A percentile compares a stretch with the other conserved stretches of the same genome.
These are phyloP conservation scores for Microcebus lehilahytsara DNA, from an alignment of 2,113 vertebrate species.

Conservation along the genomic window DNA sequence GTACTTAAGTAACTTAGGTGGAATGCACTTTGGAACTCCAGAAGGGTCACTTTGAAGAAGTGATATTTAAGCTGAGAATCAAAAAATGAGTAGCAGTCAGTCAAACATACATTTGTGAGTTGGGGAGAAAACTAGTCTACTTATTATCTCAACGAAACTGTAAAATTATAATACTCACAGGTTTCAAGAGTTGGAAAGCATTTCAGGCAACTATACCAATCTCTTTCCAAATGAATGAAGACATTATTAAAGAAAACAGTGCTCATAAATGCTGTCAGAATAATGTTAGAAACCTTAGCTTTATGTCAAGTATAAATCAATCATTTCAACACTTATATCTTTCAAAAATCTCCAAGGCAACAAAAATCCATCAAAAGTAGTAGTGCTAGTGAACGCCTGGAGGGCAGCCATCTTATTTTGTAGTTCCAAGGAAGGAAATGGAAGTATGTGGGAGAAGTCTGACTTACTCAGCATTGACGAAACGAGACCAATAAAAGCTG, in stretches of 20 bases:
- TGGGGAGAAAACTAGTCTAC: not conserved
- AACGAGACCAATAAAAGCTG: slow-evolving; percentile 70
- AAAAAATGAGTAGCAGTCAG: not conserved
- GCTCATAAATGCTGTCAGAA: slow-evolving; percentile 72
- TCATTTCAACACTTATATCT: slow-evolving; percentile 81
- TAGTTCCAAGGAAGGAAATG: slow-evolving; percentile 82
- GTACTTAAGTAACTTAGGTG: not conserved
- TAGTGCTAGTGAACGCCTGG: slow-evolving; percentile 85
- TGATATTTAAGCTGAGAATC: not conserved
- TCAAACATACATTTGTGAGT: not conserved
- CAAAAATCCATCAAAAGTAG: slow-evolving; percentile 88
- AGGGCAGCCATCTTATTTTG: slow-evolving; percentile 86
- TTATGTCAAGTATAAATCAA: slow-evolving; percentile 89
- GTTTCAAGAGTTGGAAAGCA: slow-evolving; percentile 60
- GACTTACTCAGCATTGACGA: slow-evolving; percentile 77
- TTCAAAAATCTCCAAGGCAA: slow-evolving; percentile 86
- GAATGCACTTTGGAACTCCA: not conserved
- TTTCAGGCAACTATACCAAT: slow-evolving; percentile 61
- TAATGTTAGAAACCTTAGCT: slow-evolving; percentile 78
- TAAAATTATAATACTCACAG: slow-evolving; percentile 70
- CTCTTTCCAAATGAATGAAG: slow-evolving; percentile 76
- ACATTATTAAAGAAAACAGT: slow-evolving; percentile 75
- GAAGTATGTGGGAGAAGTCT: slow-evolving; percentile 81
- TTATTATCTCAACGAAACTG: slow-evolving; percentile 45
- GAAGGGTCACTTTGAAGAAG: not conserved